Evolutionary conservation across 2,888 invertebrate species (phyloP).

Genomic region (Apamea anceps): DNA sequence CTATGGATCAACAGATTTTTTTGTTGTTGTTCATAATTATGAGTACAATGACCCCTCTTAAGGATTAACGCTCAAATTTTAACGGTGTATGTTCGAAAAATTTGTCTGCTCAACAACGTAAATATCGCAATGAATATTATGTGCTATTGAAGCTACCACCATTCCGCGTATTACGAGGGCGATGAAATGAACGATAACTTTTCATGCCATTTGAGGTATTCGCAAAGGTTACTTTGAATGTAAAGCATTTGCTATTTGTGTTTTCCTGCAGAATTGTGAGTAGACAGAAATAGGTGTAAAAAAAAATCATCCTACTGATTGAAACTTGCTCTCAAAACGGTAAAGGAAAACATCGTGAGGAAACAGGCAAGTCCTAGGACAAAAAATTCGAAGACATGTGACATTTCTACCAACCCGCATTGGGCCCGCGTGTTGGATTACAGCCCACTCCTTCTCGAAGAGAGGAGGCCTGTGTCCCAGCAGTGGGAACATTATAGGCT

Average conservation of each 20-base stretch:
- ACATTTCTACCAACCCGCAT: too few relatives aligned
- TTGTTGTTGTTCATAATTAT: too few relatives aligned
- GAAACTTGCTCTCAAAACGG: too few relatives aligned
- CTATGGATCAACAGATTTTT: too few relatives aligned
- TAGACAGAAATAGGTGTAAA: not conserved
- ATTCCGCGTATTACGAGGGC: slow-evolving; percentile 10
- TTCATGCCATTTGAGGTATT: slow-evolving; percentile 32
- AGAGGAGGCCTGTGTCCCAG: too few relatives aligned
- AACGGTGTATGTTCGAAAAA: not conserved
- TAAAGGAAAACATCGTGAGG: too few relatives aligned
- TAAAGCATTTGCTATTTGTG: slow-evolving; percentile 12
- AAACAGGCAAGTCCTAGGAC: too few relatives aligned
- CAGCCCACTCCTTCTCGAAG: too few relatives aligned
- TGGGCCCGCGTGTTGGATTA: too few relatives aligned
- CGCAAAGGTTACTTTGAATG: slow-evolving; percentile 43
- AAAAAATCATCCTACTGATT: not conserved
- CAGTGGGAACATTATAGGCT: not conserved
- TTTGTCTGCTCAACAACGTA: not conserved
- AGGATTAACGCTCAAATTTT: too few relatives aligned
- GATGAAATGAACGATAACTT: slow-evolving; percentile 36
- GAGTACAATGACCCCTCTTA: too few relatives aligned
- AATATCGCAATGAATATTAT: not conserved
- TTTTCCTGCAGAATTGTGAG: not conserved
- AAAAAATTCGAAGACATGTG: too few relatives aligned
- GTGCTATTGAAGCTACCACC: not conserved